Evolutionary conservation across 2,113 vertebrate genomes (phyloP).

Genomic region (Parus major): DNA sequence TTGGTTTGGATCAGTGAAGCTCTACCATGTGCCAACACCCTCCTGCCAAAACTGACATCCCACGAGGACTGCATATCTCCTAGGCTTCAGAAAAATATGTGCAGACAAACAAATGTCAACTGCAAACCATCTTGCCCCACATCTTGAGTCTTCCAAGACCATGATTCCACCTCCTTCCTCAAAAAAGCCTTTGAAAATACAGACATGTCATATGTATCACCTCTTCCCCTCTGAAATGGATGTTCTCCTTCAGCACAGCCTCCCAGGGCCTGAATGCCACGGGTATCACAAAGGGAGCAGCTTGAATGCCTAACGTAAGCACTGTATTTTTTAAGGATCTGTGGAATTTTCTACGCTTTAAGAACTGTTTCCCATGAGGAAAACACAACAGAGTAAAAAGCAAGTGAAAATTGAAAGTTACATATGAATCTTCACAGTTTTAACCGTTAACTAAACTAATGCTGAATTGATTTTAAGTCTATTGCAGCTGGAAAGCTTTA

Average conservation of each 20-base stretch:
- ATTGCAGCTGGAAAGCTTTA: neutral
- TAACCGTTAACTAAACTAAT: neutral
- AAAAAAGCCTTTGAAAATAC: neutral
- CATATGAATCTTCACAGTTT: neutral
- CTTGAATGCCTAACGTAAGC: neutral
- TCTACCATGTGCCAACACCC: neutral
- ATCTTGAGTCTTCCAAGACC: neutral
- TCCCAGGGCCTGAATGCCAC: neutral
- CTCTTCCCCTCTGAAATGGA: neutral
- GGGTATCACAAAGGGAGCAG: neutral
- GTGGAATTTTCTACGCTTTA: neutral
- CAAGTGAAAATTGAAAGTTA: neutral
- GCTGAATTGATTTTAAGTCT: neutral
- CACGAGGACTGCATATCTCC: neutral
- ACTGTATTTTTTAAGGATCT: neutral
- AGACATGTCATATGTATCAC: neutral
- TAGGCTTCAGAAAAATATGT: slow-evolving; percentile 31
- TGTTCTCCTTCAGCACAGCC: neutral
- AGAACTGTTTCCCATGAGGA: neutral
- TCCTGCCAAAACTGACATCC: slow-evolving; percentile 56
- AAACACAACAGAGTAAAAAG: neutral
- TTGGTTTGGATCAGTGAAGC: slow-evolving; percentile 8
- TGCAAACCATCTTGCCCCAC: neutral
- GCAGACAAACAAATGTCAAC: slow-evolving; percentile 38
- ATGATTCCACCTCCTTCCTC: neutral